A percentile compares a stretch with the other conserved stretches of the same genome.
Conservation (phyloP, 2,797 vertebrate species). For the Eleutherodactylus coqui region DNA sequence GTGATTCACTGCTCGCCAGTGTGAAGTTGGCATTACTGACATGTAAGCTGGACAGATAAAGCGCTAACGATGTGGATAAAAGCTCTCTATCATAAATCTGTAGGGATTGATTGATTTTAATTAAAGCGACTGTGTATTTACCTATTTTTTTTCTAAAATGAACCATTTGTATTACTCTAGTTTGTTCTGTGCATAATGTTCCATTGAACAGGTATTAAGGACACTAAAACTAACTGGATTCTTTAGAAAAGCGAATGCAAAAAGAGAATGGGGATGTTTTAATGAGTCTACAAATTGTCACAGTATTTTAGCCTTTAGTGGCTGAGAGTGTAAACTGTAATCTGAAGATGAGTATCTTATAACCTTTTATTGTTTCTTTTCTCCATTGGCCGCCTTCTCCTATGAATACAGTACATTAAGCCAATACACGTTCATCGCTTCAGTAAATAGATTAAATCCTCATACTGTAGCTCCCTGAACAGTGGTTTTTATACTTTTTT, state of each 20-base stretch:
- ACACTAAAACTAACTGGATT: background rate
- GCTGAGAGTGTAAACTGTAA: conserved; percentile 35
- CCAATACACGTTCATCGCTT: conserved; percentile 13
- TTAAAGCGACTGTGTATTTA: too few species aligned
- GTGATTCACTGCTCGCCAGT: too few species aligned
- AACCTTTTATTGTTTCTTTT: conserved; percentile 23
- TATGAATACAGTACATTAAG: conserved; percentile 3
- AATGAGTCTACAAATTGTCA: conserved; percentile 23
- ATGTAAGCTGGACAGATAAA: too few species aligned
- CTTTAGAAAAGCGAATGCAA: conserved; percentile 17
- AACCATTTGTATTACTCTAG: too few species aligned
- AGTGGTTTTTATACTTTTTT: too few species aligned
- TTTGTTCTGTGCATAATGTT: background rate
- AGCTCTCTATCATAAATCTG: too few species aligned
- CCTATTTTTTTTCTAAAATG: too few species aligned
- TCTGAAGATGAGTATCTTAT: conserved; percentile 16
- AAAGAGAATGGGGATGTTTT: background rate
- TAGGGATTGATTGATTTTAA: too few species aligned
- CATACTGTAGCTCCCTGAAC: too few species aligned
- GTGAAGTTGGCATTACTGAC: too few species aligned
- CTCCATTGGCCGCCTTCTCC: background rate
- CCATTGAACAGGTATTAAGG: background rate
- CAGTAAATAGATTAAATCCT: conserved; percentile 14
- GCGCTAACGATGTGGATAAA: too few species aligned
- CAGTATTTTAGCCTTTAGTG: conserved; percentile 29